These are phyloP conservation scores for Axinella damicornis DNA, from an alignment of 37 sponge, comb jelly and placozoan species.

Conservation along the genomic window DNA sequence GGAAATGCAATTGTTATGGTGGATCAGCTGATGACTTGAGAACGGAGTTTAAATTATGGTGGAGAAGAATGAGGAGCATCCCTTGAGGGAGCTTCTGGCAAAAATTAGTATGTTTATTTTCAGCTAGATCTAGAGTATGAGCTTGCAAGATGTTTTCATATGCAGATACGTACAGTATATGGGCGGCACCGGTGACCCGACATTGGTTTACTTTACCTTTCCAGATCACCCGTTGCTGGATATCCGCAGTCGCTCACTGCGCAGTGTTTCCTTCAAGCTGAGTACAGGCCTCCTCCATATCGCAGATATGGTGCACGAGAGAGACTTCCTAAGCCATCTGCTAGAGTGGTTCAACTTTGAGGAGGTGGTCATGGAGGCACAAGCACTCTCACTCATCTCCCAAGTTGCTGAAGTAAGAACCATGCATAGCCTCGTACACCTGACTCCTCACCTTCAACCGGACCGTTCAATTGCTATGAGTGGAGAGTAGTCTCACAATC, in stretches of 20 bases:
- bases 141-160: no score
- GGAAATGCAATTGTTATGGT: no score
- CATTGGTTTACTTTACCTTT: not conserved
- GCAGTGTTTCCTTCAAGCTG: constrained; percentile 68
- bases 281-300: constrained; percentile 31
- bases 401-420: constrained; percentile 45
- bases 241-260: constrained; percentile 57
- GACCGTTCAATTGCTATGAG: no score
- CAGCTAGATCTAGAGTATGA: no score
- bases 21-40: no score
- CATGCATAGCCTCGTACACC: not conserved
- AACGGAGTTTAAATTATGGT: not conserved
- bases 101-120: constrained; percentile 36
- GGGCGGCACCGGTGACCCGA: no score
- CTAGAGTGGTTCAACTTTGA: constrained; percentile 87
- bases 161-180: no score
- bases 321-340: constrained; percentile 45
- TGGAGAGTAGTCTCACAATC: no score
- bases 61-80: not conserved
- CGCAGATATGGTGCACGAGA: constrained; percentile 62
- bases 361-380: constrained; percentile 59
- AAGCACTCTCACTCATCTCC: constrained; percentile 49
- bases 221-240: constrained; percentile 74
- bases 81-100: constrained; percentile 13
- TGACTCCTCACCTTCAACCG: no score